phyloP scores from a whole-genome alignment of 2,888 invertebrate genomes.

The Xanthostigma xanthostigma region DNA sequence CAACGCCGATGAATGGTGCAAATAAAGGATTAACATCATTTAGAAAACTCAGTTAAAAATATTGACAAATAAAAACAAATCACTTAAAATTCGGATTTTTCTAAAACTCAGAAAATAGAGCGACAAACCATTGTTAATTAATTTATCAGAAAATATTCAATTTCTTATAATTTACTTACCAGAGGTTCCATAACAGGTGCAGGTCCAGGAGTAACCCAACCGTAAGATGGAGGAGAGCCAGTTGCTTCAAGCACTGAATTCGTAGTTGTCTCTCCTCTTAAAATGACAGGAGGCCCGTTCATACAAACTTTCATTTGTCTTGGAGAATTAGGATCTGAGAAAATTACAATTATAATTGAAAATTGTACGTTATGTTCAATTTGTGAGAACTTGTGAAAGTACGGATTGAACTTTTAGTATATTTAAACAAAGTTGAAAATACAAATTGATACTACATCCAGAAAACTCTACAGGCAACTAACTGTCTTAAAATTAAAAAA shows the following conservation, averaged over 20 bases:
- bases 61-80: too few relatives aligned
- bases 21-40: too few relatives aligned
- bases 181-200: conserved; percentile 23
- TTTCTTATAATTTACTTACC: conserved; percentile 6
- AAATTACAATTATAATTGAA: not conserved
- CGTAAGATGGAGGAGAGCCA: conserved; percentile 1
- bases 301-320: conserved; percentile 6
- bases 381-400: not conserved
- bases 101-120: not conserved
- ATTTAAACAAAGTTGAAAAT: too few relatives aligned
- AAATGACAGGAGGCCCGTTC: conserved; percentile 4
- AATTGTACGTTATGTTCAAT: not conserved
- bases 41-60: too few relatives aligned
- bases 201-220: conserved; percentile 32
- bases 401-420: too few relatives aligned
- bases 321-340: conserved; percentile 4
- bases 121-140: not conserved
- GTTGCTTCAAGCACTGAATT: not conserved
- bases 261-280: not conserved
- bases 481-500: not conserved
- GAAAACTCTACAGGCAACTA: not conserved
- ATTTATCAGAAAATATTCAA: too few relatives aligned
- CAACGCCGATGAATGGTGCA: too few relatives aligned
- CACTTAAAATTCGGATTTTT: too few relatives aligned
- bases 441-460: too few relatives aligned